Percentiles rank a stretch among this genome's conserved stretches.
phyloP scores from a whole-genome alignment of 2,797 vertebrate genomes.

The Hoplostethus atlanticus region DNA sequence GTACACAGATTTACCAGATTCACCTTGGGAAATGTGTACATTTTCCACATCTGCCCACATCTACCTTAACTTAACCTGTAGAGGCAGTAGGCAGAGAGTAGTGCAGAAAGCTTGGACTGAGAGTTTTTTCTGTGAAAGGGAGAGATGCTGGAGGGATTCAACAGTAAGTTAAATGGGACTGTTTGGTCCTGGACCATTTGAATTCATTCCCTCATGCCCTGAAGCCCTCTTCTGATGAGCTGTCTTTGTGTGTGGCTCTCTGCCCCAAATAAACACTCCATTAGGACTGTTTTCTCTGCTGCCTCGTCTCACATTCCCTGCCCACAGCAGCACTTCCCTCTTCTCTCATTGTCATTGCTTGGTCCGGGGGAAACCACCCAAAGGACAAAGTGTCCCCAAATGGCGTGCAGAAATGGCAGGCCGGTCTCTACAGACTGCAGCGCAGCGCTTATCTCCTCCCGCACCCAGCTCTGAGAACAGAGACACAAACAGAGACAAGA shows the following conservation, averaged over 20 bases:
- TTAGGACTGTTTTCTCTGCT: constrained; percentile 68
- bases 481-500: constrained; percentile 67
- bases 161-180: constrained; percentile 64
- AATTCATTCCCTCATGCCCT: constrained; percentile 59
- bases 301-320: constrained; percentile 57
- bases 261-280: constrained; percentile 77
- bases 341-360: constrained; percentile 65
- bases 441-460: constrained; percentile 65
- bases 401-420: constrained; percentile 64
- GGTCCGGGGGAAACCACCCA: constrained; percentile 62
- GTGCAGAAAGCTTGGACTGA: constrained; percentile 35
- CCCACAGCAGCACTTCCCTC: constrained; percentile 67
- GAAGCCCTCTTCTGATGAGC: constrained; percentile 54
- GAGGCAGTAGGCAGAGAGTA: constrained; percentile 17
- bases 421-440: constrained; percentile 67
- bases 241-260: constrained; percentile 72
- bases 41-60: too few relatives aligned
- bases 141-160: constrained; percentile 51
- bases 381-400: constrained; percentile 76
- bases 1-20: too few relatives aligned
- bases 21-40: too few relatives aligned
- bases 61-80: constrained; percentile 18
- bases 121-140: constrained; percentile 49
- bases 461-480: constrained; percentile 60
- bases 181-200: constrained; percentile 64